phyloP scores from a whole-genome alignment of 1,140 invertebrate species.

The Aphelinus certus region DNA sequence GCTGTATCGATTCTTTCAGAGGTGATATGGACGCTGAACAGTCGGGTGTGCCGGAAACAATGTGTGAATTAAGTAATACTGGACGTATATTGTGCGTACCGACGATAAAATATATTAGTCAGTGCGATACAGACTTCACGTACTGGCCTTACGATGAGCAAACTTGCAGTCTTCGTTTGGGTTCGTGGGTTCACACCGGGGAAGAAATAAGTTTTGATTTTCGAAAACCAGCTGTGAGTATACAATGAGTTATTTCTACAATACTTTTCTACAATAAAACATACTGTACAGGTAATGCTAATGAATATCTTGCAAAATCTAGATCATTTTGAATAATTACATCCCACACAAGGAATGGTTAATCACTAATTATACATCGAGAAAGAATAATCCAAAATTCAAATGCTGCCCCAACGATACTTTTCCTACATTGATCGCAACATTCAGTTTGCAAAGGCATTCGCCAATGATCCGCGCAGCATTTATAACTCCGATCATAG shows the following conservation, averaged over 20 bases:
- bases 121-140: conserved; percentile 54
- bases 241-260: too few species aligned
- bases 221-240: conserved; percentile 46
- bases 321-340: conserved; percentile 41
- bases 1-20: conserved; percentile 37
- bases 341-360: conserved; percentile 40
- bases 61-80: conserved; percentile 47
- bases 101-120: conserved; percentile 47
- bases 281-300: too few species aligned
- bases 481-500: conserved; percentile 63
- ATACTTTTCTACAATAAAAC: background rate
- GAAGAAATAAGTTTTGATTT: conserved; percentile 69
- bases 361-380: conserved; percentile 35
- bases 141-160: conserved; percentile 62
- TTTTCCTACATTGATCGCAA: conserved; percentile 61
- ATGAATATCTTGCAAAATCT: too few species aligned
- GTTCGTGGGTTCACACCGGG: conserved; percentile 69
- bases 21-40: conserved; percentile 48
- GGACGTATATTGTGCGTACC: conserved; percentile 53
- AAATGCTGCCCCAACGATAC: conserved; percentile 62
- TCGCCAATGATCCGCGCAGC: conserved; percentile 53
- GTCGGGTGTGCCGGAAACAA: conserved; percentile 47
- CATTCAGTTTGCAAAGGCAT: conserved; percentile 62
- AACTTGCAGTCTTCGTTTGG: conserved; percentile 56
- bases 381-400: conserved; percentile 49